These are phyloP conservation scores for Gibbula magus DNA, from an alignment of 2,888 invertebrate genomes.

Conservation along the genomic window DNA sequence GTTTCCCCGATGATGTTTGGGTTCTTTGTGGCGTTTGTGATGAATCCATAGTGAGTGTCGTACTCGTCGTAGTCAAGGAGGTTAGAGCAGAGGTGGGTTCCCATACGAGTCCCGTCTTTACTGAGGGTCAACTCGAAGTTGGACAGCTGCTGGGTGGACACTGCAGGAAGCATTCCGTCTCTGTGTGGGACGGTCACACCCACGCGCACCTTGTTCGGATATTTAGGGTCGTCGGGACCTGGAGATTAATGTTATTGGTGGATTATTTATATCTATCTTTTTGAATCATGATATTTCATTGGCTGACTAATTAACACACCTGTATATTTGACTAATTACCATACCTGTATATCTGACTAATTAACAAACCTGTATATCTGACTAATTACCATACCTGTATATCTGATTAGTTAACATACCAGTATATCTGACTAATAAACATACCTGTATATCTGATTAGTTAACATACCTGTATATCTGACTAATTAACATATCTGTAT, in stretches of 20 bases:
- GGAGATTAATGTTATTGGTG: slow-evolving; percentile 1
- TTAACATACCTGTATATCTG: no score
- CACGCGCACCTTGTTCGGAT: slow-evolving; percentile 71
- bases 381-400: no score
- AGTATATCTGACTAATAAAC: no score
- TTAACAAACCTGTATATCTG: no score
- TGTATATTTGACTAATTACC: no score
- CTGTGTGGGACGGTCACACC: slow-evolving; percentile 72
- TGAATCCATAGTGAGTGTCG: slow-evolving; percentile 64
- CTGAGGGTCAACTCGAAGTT: slow-evolving; percentile 74
- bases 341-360: neutral
- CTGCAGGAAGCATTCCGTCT: slow-evolving; percentile 73
- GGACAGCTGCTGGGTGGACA: slow-evolving; percentile 71
- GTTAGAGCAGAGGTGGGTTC: slow-evolving; percentile 73
- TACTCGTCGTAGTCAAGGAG: slow-evolving; percentile 67
- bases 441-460: no score
- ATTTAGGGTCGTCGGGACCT: slow-evolving; percentile 67
- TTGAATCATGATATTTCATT: no score
- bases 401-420: no score
- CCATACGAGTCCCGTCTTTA: slow-evolving; percentile 69
- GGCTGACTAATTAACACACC: no score
- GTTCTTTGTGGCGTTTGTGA: slow-evolving; percentile 66
- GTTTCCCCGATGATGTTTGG: slow-evolving; percentile 59
- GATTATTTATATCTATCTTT: no score
- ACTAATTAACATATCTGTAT: no score